Conservation (phyloP, 2,888 invertebrate genomes). For the Theodoxus fluviatilis region DNA sequence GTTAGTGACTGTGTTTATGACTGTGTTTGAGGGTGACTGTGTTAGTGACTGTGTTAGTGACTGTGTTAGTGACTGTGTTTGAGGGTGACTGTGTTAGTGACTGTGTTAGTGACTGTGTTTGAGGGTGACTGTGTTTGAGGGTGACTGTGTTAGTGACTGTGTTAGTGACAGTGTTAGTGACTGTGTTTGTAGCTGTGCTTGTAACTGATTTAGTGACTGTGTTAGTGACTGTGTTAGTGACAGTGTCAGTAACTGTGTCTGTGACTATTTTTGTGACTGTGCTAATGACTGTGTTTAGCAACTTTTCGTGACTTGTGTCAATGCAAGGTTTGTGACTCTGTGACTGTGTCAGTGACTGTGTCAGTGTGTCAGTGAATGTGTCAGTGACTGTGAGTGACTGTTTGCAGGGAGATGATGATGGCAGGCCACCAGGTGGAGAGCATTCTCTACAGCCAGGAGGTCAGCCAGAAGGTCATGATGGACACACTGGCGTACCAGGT, state of each 20-base stretch:
- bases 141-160: too few relatives aligned
- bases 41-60: too few relatives aligned
- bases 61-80: too few relatives aligned
- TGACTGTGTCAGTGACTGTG: neutral
- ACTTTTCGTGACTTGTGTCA: neutral
- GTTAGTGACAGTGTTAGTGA: too few relatives aligned
- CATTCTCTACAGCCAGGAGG: constrained; percentile 42
- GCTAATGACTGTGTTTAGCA: neutral
- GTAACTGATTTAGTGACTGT: too few relatives aligned
- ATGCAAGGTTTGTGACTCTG: neutral
- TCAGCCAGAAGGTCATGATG: constrained; percentile 42
- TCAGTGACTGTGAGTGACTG: neutral
- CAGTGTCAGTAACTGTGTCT: constrained; percentile 19
- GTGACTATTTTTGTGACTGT: neutral
- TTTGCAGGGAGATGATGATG: constrained; percentile 42
- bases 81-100: too few relatives aligned
- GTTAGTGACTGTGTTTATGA: too few relatives aligned
- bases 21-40: too few relatives aligned
- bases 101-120: too few relatives aligned
- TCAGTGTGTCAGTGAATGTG: neutral
- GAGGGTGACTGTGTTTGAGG: too few relatives aligned
- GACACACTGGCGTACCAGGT: constrained; percentile 54
- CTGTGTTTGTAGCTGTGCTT: too few relatives aligned
- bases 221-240: neutral
- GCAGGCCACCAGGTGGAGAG: constrained; percentile 43